These are phyloP conservation scores for Dolichomitus sp. DNA, from an alignment of 2,888 invertebrate species.

Conservation along the genomic window DNA sequence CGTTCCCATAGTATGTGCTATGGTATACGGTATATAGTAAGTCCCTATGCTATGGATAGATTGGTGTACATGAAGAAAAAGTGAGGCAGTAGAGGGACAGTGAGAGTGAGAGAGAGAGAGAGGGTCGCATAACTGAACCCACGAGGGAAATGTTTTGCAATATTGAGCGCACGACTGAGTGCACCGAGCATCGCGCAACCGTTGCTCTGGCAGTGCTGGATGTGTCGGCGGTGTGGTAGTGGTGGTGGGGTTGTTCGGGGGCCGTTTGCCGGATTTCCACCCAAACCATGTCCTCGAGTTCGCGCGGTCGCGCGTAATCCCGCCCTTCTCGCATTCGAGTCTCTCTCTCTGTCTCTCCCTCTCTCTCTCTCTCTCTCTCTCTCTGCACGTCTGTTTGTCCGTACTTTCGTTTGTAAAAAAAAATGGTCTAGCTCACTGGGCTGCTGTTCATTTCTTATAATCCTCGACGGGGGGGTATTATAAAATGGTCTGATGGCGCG, in stretches of 20 bases:
- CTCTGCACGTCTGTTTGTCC: background rate
- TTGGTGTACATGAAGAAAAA: slow-evolving; percentile 29
- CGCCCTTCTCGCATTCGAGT: slow-evolving; percentile 60
- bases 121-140: slow-evolving; percentile 64
- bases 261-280: slow-evolving; percentile 69
- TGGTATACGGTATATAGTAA: background rate
- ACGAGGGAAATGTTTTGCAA: slow-evolving; percentile 79
- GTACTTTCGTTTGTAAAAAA: slow-evolving; percentile 1
- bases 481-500: slow-evolving; percentile 13
- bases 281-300: slow-evolving; percentile 65
- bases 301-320: slow-evolving; percentile 59
- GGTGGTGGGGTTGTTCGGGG: slow-evolving; percentile 20
- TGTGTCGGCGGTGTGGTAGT: slow-evolving; percentile 41
- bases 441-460: slow-evolving; percentile 11
- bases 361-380: slow-evolving; percentile 8
- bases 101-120: slow-evolving; percentile 35
- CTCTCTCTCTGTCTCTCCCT: slow-evolving; percentile 11
- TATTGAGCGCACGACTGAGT: slow-evolving; percentile 74
- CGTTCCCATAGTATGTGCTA: slow-evolving; percentile 39
- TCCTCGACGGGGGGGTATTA: slow-evolving; percentile 6
- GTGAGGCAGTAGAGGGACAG: slow-evolving; percentile 5
- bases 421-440: slow-evolving; percentile 6
- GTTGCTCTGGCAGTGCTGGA: slow-evolving; percentile 38
- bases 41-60: slow-evolving; percentile 17
- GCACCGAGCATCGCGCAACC: slow-evolving; percentile 56